These are phyloP conservation scores for Podarcis raffonei DNA, from an alignment of 2,113 vertebrate species.

Conservation along the genomic window DNA sequence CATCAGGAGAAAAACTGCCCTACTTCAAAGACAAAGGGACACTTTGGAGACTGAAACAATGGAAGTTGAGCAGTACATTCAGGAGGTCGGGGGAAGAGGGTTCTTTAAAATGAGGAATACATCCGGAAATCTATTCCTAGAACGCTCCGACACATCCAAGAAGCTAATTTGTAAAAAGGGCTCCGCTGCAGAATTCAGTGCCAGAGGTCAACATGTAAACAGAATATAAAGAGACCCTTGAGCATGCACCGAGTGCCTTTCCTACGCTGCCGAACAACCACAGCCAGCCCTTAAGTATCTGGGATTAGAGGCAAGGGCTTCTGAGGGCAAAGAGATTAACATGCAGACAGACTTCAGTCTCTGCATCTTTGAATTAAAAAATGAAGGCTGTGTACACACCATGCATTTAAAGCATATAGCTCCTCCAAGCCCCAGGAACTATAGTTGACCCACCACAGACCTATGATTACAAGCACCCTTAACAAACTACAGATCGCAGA, in stretches of 20 bases:
- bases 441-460: too few relatives aligned
- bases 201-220: neutral
- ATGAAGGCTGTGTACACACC: neutral
- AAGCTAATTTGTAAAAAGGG: neutral
- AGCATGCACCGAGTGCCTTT: neutral
- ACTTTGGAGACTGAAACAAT: neutral
- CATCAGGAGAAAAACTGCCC: neutral
- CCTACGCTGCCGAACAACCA: neutral
- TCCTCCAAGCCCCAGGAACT: too few relatives aligned
- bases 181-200: neutral
- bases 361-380: neutral
- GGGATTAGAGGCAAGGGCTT: neutral
- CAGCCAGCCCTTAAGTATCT: neutral
- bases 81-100: neutral
- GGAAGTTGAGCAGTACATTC: too few relatives aligned
- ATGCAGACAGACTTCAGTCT: neutral
- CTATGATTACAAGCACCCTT: too few relatives aligned
- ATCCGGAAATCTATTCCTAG: neutral
- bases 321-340: neutral
- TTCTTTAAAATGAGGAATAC: neutral
- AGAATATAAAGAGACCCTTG: neutral
- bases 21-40: neutral
- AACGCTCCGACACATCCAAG: neutral
- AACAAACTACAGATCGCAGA: too few relatives aligned
- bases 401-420: too few relatives aligned